Percentiles rank a stretch among this genome's conserved stretches.
Evolutionary conservation across 2,113 vertebrate genomes (phyloP).

Genomic region (Camelus dromedarius): DNA sequence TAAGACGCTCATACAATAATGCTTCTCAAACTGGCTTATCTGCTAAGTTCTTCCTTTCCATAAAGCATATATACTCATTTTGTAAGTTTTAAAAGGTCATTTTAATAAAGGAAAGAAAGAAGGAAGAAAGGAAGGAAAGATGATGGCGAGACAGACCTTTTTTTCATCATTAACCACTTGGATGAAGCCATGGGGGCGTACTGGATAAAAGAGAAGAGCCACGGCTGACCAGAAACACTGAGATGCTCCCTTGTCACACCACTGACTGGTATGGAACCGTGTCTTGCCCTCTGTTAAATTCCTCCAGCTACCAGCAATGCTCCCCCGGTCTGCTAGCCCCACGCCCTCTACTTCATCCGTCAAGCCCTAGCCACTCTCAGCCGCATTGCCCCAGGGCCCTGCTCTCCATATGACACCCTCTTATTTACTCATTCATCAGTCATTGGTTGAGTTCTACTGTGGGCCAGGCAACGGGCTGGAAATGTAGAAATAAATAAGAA

Average conservation of each 20-base stretch:
- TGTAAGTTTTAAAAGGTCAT: background rate
- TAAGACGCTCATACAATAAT: background rate
- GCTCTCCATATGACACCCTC: background rate
- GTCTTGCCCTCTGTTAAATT: background rate
- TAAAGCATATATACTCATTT: background rate
- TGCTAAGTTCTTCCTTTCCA: background rate
- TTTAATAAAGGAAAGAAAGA: background rate
- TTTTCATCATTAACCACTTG: background rate
- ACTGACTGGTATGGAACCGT: background rate
- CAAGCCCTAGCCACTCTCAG: background rate
- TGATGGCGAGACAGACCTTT: background rate
- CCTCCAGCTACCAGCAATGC: background rate
- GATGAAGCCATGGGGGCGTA: background rate
- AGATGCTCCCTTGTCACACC: background rate
- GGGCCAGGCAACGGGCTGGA: background rate
- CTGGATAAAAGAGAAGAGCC: background rate
- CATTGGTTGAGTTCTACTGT: background rate
- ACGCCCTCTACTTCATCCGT: background rate
- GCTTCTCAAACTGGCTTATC: background rate
- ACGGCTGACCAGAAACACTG: background rate
- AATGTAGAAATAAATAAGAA: slow-evolving; percentile 39
- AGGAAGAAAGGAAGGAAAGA: background rate
- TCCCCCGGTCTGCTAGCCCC: background rate
- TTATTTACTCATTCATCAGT: background rate
- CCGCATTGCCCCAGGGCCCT: background rate